Conservation (phyloP, 2,113 vertebrate species). For the Dolichotis patagonum region DNA sequence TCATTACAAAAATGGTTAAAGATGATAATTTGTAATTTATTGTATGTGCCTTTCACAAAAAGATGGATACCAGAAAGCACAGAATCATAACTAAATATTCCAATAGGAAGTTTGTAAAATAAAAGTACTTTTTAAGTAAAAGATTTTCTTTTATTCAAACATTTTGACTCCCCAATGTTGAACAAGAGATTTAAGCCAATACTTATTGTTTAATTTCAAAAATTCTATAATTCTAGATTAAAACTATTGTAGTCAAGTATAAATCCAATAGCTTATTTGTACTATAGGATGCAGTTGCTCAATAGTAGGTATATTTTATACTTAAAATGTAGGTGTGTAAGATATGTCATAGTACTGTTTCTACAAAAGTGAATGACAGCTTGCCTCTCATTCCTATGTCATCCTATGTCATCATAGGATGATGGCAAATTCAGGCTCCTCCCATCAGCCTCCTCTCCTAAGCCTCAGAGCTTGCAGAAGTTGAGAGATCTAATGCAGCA, state of each 20-base stretch:
- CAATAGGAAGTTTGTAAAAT: conserved; percentile 20
- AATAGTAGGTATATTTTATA: neutral
- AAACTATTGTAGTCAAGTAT: conserved; percentile 71
- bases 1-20: neutral
- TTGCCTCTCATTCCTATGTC: too few species aligned
- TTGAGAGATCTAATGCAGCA: neutral
- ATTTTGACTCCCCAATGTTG: conserved; percentile 28
- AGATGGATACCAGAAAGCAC: neutral
- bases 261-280: conserved; percentile 47
- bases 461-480: neutral
- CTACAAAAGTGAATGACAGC: neutral
- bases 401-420: too few species aligned
- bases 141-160: conserved; percentile 24
- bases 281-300: neutral
- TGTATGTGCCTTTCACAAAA: neutral
- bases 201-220: conserved; percentile 7
- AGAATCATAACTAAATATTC: neutral
- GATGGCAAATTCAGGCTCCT: neutral
- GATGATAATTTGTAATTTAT: neutral
- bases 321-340: neutral
- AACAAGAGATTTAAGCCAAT: conserved; percentile 54
- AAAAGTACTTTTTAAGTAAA: conserved; percentile 48
- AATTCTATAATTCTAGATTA: conserved; percentile 45
- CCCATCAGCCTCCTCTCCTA: fast-evolving
- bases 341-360: neutral